Evolutionary conservation across 2,888 invertebrate genomes (phyloP).

Genomic region (Brachyopa scutellaris): DNA sequence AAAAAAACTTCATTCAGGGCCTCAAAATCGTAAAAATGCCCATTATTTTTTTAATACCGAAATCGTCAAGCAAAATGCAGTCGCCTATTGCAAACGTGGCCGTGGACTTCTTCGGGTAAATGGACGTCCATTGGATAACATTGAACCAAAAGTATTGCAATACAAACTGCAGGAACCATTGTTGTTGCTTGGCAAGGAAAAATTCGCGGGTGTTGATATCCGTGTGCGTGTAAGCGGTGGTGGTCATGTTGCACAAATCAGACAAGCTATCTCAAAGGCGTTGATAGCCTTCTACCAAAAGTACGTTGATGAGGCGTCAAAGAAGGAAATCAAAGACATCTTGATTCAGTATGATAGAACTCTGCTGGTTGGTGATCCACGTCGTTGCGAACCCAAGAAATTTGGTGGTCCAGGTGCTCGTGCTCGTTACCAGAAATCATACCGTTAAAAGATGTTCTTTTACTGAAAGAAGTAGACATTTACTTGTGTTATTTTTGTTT

Average conservation of each 20-base stretch:
- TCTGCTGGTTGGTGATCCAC: slow-evolving; percentile 98
- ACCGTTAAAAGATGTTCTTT: slow-evolving; percentile 99
- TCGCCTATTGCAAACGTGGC: slow-evolving; percentile 99
- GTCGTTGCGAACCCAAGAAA: slow-evolving; percentile 99
- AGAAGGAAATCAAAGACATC: slow-evolving; percentile 99
- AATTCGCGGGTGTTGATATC: slow-evolving; percentile 98
- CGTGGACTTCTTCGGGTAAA: slow-evolving; percentile 97
- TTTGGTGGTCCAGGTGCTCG: slow-evolving; percentile 99
- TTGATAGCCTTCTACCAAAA: slow-evolving; percentile 99
- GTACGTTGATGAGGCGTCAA: slow-evolving; percentile 99
- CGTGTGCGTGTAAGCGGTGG: slow-evolving; percentile 98
- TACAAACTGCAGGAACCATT: slow-evolving; percentile 97
- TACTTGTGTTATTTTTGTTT: too few relatives aligned
- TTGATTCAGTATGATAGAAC: slow-evolving; percentile 98
- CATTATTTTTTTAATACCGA: slow-evolving; percentile 80
- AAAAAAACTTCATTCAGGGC: too few relatives aligned
- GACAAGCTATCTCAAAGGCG: slow-evolving; percentile 99
- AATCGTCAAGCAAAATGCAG: slow-evolving; percentile 83
- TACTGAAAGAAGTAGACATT: too few relatives aligned
- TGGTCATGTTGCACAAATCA: slow-evolving; percentile 99
- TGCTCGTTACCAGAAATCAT: slow-evolving; percentile 99
- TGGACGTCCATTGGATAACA: slow-evolving; percentile 97
- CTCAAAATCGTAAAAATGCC: too few relatives aligned
- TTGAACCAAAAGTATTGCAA: slow-evolving; percentile 97
- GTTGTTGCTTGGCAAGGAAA: slow-evolving; percentile 94